Percentiles rank a stretch among this genome's conserved stretches.
phyloP scores from a whole-genome alignment of 2,113 vertebrate species.

The Hiodon tergisus region DNA sequence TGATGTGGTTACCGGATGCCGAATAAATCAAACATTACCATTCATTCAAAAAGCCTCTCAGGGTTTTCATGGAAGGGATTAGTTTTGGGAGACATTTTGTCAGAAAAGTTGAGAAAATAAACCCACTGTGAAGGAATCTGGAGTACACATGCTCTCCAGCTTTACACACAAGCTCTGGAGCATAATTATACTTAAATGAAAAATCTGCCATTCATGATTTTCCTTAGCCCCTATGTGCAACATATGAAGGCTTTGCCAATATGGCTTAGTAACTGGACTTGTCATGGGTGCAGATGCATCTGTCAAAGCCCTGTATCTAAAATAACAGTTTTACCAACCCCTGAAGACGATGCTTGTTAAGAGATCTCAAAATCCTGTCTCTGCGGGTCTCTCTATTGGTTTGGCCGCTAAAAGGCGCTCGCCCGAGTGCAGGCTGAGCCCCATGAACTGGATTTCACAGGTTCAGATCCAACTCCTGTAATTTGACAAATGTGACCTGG shows the following conservation, averaged over 20 bases:
- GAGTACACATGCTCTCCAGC: not conserved
- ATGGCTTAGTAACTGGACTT: not conserved
- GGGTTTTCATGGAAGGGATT: not conserved
- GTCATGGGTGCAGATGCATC: not conserved
- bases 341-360: not conserved
- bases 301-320: not conserved
- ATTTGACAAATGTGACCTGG: no score
- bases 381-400: no score
- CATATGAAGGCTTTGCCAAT: not conserved
- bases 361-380: no score
- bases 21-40: constrained; percentile 12
- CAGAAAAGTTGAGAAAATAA: not conserved
- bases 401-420: no score
- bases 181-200: constrained; percentile 8
- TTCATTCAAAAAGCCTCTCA: constrained; percentile 6
- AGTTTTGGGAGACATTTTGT: constrained; percentile 11
- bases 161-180: not conserved
- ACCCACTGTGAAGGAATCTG: not conserved
- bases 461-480: no score
- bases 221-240: no score
- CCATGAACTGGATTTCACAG: no score
- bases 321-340: not conserved
- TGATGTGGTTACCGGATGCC: not conserved
- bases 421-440: no score
- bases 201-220: constrained; percentile 12